Base-by-base conservation (phyloP, 2,888 invertebrate species). In the Drosophila meridionalis region DNA sequence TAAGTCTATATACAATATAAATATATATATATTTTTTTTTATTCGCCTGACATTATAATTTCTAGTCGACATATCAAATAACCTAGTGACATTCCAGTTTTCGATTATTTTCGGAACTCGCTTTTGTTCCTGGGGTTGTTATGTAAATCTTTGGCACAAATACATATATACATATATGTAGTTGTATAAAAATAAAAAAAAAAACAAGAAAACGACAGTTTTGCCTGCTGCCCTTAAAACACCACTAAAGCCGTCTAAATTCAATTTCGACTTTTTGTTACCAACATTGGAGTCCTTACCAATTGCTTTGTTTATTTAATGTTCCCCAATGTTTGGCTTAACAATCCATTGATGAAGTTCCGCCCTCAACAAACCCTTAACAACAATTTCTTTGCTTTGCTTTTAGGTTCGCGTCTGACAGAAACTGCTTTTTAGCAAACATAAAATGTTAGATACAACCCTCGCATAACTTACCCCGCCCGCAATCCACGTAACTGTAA, bases 371-470 rank as follows among this genome's bases (percentile, higher is more conserved):
- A 42, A 42, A 6, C 38, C 43, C 38, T 26, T 2, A 53, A 36
- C 53, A 48, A 53, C 43, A 64, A 38, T 38, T 45, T 64, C 28
- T 40, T 32, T 45, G 48, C 28, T 50, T 4, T 32, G 30, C 50
- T 36, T 20, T 7, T 28, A 20, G 48, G 32, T 26, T 14, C n/a
- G 43, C 53, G 4, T 59, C 28, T 28, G 53, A 50, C 36, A 60
- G 61, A 40, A 53, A 43, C 55, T 52, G 53, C 47, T 48, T 47
- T 73, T 28, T n/a, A 63, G 59, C 34, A 8, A 40, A 28, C 62
- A 48, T 65, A 57, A 75, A 73, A 74, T 57, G 65, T 47, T 57
- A 59, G 69, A 65, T 40, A 36, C 73, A 42, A 52, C 52, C 55
- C 57, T 56, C 40, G 45, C 38, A n/a, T 26, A 30, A 11, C 30